Evolutionary conservation across 2,797 vertebrate species (phyloP).

Genomic region (Mionectes olivaceus): DNA sequence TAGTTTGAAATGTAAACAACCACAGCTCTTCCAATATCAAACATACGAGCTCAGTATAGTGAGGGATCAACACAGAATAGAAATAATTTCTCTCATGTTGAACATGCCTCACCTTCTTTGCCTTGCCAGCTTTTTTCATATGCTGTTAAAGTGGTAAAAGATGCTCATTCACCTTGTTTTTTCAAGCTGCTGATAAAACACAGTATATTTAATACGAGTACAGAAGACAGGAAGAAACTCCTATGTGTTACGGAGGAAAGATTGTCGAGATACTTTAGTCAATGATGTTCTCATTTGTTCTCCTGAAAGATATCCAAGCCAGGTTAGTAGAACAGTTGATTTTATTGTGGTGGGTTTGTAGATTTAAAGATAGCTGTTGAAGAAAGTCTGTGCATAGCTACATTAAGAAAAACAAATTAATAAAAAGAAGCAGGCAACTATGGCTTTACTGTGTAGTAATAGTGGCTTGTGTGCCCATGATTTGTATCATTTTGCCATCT

Average conservation of each 20-base stretch:
- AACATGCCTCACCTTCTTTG: not conserved
- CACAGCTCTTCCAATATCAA: not conserved
- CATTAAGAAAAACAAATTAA: not conserved
- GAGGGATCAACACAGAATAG: not conserved
- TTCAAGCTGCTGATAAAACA: conserved; percentile 10
- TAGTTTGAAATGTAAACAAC: not conserved
- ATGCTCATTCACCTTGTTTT: not conserved
- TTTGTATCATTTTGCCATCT: not conserved
- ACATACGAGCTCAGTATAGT: not conserved
- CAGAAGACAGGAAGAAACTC: conserved; percentile 6
- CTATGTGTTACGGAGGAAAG: not conserved
- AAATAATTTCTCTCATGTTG: not conserved
- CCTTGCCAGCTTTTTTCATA: not conserved
- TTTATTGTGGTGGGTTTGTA: conserved; percentile 5
- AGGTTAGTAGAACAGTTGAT: conserved; percentile 9
- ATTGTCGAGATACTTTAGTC: not conserved
- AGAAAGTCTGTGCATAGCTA: not conserved
- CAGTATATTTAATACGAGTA: not conserved
- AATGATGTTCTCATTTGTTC: conserved; percentile 8
- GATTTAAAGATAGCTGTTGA: not conserved
- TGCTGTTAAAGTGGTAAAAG: not conserved
- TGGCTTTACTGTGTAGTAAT: not conserved
- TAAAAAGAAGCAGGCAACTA: not conserved
- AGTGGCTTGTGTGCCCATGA: not conserved
- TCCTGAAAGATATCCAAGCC: not conserved